phyloP scores from a whole-genome alignment of 1,140 invertebrate genomes.

The Odontomachus brunneus region DNA sequence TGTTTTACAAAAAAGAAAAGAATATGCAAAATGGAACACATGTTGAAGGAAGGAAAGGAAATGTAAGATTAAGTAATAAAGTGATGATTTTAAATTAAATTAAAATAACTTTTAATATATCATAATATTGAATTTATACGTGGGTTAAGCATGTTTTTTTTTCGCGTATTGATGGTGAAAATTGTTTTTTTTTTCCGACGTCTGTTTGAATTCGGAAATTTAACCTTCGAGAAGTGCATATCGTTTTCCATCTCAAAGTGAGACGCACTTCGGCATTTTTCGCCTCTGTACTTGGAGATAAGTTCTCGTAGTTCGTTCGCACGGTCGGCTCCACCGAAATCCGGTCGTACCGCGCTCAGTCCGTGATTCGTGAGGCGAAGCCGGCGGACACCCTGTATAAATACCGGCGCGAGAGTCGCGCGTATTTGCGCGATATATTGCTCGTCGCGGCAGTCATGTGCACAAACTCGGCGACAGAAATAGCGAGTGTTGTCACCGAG shows the following conservation, averaged over 20 bases:
- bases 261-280: not conserved
- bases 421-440: constrained; percentile 54
- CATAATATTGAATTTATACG: too few relatives aligned
- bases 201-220: too few relatives aligned
- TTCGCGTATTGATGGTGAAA: too few relatives aligned
- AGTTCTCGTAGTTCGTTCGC: constrained; percentile 8
- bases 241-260: not conserved
- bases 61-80: too few relatives aligned
- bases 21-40: too few relatives aligned
- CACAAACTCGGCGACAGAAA: constrained; percentile 64
- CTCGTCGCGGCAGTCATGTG: constrained; percentile 46
- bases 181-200: too few relatives aligned
- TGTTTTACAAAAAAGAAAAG: too few relatives aligned
- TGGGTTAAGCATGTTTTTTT: too few relatives aligned
- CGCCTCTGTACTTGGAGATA: constrained; percentile 23
- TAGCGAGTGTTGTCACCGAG: constrained; percentile 70
- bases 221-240: not conserved
- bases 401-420: constrained; percentile 38
- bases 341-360: not conserved
- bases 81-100: too few relatives aligned
- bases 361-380: not conserved
- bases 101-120: too few relatives aligned
- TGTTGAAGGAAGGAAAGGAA: too few relatives aligned
- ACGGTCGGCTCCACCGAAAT: not conserved
- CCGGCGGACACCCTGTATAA: constrained; percentile 47